A percentile compares a stretch with the other conserved stretches of the same genome.
These are phyloP conservation scores for Tiaroga cobitis DNA, from an alignment of 2,797 vertebrate genomes.

Conservation along the genomic window DNA sequence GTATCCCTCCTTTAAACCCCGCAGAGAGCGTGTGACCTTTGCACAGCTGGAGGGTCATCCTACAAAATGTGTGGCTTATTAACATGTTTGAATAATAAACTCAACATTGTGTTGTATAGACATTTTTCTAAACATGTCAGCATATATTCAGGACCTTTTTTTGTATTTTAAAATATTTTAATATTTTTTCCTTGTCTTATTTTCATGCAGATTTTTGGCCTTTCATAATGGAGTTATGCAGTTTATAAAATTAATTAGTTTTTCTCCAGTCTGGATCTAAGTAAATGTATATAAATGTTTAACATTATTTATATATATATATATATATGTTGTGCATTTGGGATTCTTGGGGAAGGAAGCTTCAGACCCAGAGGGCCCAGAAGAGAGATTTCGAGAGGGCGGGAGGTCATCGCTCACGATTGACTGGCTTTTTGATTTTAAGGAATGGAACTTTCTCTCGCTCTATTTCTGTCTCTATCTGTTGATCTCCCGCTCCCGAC, in stretches of 20 bases:
- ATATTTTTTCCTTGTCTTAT: not conserved
- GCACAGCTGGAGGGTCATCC: not conserved
- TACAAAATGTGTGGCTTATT: not conserved
- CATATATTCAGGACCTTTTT: not conserved
- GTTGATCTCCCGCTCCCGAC: constrained; percentile 51
- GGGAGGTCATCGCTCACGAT: constrained; percentile 12
- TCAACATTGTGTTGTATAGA: not conserved
- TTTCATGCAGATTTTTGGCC: not conserved
- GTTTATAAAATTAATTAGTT: not conserved
- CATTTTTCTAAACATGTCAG: not conserved
- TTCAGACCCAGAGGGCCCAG: not conserved
- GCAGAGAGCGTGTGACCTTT: constrained; percentile 4
- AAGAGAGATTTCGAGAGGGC: not conserved
- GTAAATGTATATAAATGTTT: no score
- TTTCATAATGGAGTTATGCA: not conserved
- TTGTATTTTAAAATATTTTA: not conserved
- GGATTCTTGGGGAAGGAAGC: not conserved
- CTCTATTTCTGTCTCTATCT: constrained; percentile 41
- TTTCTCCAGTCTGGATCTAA: not conserved
- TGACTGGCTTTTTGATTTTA: constrained; percentile 8
- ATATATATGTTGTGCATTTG: not conserved
- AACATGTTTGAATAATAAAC: not conserved
- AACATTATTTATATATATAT: no score
- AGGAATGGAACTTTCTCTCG: constrained; percentile 12
- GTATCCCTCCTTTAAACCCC: not conserved